phyloP scores from a whole-genome alignment of 2,797 vertebrate species.

The Coregonus ussuriensis region DNA sequence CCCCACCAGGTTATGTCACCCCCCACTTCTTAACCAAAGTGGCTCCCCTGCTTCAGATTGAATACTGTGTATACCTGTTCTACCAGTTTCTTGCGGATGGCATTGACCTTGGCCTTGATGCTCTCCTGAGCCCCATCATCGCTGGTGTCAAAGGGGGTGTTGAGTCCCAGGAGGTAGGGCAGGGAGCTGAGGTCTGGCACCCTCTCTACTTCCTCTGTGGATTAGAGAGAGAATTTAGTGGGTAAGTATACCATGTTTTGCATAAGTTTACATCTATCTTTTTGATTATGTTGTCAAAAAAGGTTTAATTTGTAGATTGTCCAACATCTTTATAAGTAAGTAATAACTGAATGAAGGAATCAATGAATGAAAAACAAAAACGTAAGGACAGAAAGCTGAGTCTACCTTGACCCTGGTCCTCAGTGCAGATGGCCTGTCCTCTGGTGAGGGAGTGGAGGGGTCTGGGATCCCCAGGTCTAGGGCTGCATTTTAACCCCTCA shows the following conservation, averaged over 20 bases:
- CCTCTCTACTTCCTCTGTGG: constrained; percentile 56
- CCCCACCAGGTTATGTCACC: too few species aligned
- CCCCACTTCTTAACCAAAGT: too few species aligned
- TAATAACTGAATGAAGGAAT: neutral
- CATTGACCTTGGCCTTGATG: constrained; percentile 74
- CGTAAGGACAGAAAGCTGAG: neutral
- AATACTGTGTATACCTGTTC: constrained; percentile 66
- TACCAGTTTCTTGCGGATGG: constrained; percentile 76
- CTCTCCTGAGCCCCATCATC: constrained; percentile 77
- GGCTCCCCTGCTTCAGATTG: too few species aligned
- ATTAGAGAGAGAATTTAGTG: neutral
- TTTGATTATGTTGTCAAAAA: neutral
- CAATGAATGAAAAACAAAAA: neutral
- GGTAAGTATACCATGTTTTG: too few species aligned
- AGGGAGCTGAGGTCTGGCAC: constrained; percentile 73
- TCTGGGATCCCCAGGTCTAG: constrained; percentile 73
- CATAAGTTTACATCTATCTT: too few species aligned
- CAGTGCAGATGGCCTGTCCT: constrained; percentile 83
- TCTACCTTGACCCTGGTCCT: constrained; percentile 61
- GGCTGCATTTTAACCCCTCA: constrained; percentile 81
- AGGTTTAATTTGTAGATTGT: neutral
- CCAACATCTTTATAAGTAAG: neutral
- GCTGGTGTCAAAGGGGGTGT: constrained; percentile 73
- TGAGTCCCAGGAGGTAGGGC: constrained; percentile 73
- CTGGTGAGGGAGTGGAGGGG: constrained; percentile 85